These are phyloP conservation scores for Fregetta grallaria DNA, from an alignment of 2,113 vertebrate genomes.

Conservation along the genomic window DNA sequence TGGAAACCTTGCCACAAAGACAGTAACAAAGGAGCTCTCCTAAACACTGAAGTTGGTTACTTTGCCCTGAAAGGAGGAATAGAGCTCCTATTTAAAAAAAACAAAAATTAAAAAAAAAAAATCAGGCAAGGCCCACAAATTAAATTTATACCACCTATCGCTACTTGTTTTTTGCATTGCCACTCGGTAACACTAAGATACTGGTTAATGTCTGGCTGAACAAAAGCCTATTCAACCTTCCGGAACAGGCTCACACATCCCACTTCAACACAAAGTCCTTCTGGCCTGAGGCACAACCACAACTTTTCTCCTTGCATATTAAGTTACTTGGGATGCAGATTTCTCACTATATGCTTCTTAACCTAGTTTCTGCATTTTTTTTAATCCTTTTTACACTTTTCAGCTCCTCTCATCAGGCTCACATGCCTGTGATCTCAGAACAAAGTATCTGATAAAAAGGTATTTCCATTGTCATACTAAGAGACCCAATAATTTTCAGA, in stretches of 20 bases:
- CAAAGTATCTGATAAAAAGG: neutral
- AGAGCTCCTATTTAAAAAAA: neutral
- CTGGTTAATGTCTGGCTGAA: neutral
- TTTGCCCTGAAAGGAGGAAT: neutral
- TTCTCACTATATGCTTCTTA: neutral
- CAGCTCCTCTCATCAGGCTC: neutral
- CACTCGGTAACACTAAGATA: neutral
- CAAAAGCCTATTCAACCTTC: neutral
- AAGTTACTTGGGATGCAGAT: neutral
- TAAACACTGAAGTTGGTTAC: neutral
- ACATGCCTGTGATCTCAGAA: neutral
- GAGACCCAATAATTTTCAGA: neutral
- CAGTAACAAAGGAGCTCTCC: neutral
- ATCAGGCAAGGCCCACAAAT: neutral
- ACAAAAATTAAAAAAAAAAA: too few relatives aligned
- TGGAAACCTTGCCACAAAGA: neutral
- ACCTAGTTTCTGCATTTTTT: neutral
- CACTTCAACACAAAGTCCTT: neutral
- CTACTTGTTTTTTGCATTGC: neutral
- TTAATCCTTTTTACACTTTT: neutral
- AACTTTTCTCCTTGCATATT: neutral
- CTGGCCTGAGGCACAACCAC: neutral
- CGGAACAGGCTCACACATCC: neutral
- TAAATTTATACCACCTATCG: neutral
- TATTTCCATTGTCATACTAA: neutral